phyloP scores from a whole-genome alignment of 2,113 vertebrate species.

The Pseudorhombus dupliciocellatus region DNA sequence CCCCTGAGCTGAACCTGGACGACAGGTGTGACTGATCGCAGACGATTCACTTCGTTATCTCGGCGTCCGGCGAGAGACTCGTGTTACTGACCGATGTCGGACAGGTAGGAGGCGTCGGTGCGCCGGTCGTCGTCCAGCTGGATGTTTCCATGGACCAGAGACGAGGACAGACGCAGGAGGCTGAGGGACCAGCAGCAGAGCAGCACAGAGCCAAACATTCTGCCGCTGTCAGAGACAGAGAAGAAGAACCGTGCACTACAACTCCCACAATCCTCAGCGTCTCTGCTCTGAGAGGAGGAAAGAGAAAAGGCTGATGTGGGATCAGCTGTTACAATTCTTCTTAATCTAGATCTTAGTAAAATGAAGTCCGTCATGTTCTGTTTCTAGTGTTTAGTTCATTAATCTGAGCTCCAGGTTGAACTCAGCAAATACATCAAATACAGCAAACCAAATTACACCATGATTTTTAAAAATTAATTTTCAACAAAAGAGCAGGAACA shows the following conservation, averaged over 20 bases:
- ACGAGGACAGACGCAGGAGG: conserved; percentile 60
- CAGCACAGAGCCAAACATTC: conserved; percentile 68
- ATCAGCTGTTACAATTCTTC: too few relatives aligned
- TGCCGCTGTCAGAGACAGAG: neutral
- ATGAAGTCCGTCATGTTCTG: too few relatives aligned
- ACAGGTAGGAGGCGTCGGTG: conserved; percentile 59
- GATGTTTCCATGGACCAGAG: conserved; percentile 63
- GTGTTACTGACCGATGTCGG: conserved; percentile 66
- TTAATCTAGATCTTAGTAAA: too few relatives aligned
- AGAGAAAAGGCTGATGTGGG: neutral
- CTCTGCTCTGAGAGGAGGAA: neutral
- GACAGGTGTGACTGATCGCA: neutral
- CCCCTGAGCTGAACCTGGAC: neutral
- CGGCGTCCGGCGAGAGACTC: too few relatives aligned
- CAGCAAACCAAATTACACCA: too few relatives aligned
- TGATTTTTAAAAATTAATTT: too few relatives aligned
- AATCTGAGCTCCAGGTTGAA: too few relatives aligned
- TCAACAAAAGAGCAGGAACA: too few relatives aligned
- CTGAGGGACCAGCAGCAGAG: conserved; percentile 66
- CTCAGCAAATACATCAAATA: too few relatives aligned
- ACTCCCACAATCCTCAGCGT: conserved; percentile 46
- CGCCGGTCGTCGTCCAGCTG: conserved; percentile 56
- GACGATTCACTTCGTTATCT: neutral
- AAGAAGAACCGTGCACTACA: neutral
- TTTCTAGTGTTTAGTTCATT: too few relatives aligned